A percentile compares a stretch with the other conserved stretches of the same genome.
Conservation (phyloP, 2,797 vertebrate species). For the Enteromius fasciolatus region DNA sequence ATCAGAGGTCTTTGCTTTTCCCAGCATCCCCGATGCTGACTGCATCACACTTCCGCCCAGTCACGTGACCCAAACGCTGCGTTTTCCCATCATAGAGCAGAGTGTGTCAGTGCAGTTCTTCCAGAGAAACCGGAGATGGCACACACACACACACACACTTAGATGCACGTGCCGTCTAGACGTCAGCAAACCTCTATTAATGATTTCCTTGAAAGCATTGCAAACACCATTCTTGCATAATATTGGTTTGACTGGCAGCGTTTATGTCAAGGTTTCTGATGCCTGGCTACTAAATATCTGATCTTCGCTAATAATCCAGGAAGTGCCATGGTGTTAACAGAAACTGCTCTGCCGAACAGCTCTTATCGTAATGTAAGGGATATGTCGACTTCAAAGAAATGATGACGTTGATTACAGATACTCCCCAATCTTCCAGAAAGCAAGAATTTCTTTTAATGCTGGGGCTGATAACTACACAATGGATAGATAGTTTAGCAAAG, state of each 20-base stretch:
- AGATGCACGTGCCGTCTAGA: conserved; percentile 18
- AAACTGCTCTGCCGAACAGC: conserved; percentile 15
- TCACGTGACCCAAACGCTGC: conserved; percentile 37
- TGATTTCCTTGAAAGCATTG: conserved; percentile 54
- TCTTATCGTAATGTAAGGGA: conserved; percentile 48
- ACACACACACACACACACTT: conserved; percentile 39
- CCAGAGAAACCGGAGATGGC: conserved; percentile 56
- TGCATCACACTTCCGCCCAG: conserved; percentile 51
- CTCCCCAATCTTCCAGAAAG: conserved; percentile 21
- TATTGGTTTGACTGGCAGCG: conserved; percentile 35
- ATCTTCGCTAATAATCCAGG: conserved; percentile 28
- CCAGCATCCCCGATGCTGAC: conserved; percentile 50
- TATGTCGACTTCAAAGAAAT: conserved; percentile 43
- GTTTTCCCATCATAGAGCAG: conserved; percentile 48
- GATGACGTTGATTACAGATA: conserved; percentile 28
- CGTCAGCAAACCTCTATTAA: conserved; percentile 53
- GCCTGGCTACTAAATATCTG: conserved; percentile 12
- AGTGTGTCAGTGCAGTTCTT: conserved; percentile 47
- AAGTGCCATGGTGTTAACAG: conserved; percentile 41
- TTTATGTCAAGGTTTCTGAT: conserved; percentile 27
- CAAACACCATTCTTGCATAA: background rate
- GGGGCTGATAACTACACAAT: conserved; percentile 10
- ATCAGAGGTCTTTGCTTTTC: conserved; percentile 47
- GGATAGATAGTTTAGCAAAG: background rate
- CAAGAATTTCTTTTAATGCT: conserved; percentile 24